These are phyloP conservation scores for Morpho achilles DNA, from an alignment of 2,888 invertebrate species.

Conservation along the genomic window DNA sequence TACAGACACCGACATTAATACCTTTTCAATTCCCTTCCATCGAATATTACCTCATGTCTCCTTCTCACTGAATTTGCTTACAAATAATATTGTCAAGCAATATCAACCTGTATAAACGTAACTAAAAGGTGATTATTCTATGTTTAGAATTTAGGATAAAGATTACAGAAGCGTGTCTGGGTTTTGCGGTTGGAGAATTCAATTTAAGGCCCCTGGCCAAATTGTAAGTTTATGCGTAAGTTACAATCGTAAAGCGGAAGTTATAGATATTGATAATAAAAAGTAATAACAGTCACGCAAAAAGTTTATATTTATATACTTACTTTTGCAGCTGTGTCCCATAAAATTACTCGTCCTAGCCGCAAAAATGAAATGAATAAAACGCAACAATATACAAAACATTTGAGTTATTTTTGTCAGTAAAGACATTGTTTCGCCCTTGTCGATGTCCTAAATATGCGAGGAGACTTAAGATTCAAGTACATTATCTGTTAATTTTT, in stretches of 20 bases:
- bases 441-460: too few relatives aligned
- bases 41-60: neutral
- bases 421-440: too few relatives aligned
- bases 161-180: neutral
- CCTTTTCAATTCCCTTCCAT: neutral
- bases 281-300: too few relatives aligned
- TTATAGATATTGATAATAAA: neutral
- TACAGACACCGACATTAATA: neutral
- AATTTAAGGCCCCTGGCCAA: constrained; percentile 1
- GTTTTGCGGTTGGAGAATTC: constrained; percentile 5
- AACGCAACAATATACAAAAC: too few relatives aligned
- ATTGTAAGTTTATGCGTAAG: neutral
- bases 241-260: neutral
- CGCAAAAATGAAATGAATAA: too few relatives aligned
- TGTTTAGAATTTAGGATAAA: neutral
- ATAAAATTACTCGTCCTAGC: too few relatives aligned
- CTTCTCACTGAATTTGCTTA: neutral
- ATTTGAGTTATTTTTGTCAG: too few relatives aligned
- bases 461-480: too few relatives aligned
- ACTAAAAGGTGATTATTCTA: neutral
- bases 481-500: too few relatives aligned
- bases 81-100: neutral
- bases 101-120: neutral
- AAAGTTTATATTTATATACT: too few relatives aligned
- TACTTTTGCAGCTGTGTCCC: too few relatives aligned